Evolutionary conservation across 2,113 vertebrate species (phyloP).

Genomic region (Sceloporus undulatus): DNA sequence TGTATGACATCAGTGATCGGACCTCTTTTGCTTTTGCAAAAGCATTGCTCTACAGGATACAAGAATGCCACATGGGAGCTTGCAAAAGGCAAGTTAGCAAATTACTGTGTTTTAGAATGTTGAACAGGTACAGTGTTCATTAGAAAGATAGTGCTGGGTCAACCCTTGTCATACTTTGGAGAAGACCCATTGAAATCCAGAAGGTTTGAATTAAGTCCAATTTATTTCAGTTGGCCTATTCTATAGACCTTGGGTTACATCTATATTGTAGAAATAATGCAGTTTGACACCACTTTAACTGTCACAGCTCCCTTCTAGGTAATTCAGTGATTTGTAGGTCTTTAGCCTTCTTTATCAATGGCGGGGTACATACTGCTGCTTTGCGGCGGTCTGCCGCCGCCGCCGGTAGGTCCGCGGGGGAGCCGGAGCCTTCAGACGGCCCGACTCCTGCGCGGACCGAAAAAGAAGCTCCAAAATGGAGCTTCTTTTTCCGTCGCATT

Average conservation of each 20-base stretch:
- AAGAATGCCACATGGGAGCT: conserved; percentile 76
- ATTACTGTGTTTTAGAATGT: background rate
- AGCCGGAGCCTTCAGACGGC: no score
- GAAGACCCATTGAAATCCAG: background rate
- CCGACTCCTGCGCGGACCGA: no score
- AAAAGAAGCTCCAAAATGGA: no score
- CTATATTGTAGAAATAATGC: no score
- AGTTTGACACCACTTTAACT: no score
- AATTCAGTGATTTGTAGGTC: no score
- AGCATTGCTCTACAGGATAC: conserved; percentile 83
- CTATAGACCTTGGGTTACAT: background rate
- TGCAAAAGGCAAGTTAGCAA: conserved; percentile 78
- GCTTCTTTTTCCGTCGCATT: no score
- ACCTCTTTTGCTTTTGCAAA: conserved; percentile 88
- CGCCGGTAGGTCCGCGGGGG: no score
- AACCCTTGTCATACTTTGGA: background rate
- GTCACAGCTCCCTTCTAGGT: no score
- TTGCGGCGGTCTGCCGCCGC: no score
- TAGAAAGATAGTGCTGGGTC: background rate
- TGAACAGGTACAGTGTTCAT: background rate
- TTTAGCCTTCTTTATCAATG: no score
- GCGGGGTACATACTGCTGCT: no score
- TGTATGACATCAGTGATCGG: conserved; percentile 90
- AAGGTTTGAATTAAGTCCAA: background rate
- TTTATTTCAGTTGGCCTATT: background rate